Evolutionary conservation across 1,140 invertebrate genomes (phyloP).

Genomic region (Mycetomoellerius zeteki): DNA sequence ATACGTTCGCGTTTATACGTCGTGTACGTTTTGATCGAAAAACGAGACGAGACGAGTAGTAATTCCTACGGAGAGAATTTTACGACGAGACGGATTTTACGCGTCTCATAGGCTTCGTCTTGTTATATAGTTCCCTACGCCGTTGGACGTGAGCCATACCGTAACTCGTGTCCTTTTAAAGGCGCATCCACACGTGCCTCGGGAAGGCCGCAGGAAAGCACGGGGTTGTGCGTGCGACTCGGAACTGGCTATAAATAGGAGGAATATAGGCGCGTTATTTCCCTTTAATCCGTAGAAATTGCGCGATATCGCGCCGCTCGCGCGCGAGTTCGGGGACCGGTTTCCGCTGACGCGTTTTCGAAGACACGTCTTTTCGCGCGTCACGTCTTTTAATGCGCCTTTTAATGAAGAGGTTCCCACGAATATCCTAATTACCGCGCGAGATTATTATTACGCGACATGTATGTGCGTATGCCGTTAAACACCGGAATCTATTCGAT

Average conservation of each 20-base stretch:
- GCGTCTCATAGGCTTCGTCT: conserved; percentile 7
- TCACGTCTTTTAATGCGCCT: conserved; percentile 41
- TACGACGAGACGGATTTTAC: conserved; percentile 40
- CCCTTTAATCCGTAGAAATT: conserved; percentile 68
- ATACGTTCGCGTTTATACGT: not conserved
- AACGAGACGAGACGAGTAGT: conserved; percentile 5
- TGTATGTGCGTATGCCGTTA: conserved; percentile 15
- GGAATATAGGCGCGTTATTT: conserved; percentile 51
- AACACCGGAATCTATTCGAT: conserved; percentile 57
- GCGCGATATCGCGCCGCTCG: conserved; percentile 47
- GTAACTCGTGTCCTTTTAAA: conserved; percentile 39
- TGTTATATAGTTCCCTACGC: conserved; percentile 32
- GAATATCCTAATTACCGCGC: conserved; percentile 71
- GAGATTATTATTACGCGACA: conserved; percentile 56
- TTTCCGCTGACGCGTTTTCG: conserved; percentile 54
- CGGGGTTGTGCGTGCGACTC: not conserved
- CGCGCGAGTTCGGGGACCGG: conserved; percentile 56
- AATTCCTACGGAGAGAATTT: conserved; percentile 29
- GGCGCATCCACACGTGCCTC: conserved; percentile 34
- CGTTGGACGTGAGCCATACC: conserved; percentile 13
- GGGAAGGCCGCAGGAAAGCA: conserved; percentile 5
- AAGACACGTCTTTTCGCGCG: not conserved
- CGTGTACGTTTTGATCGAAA: not conserved
- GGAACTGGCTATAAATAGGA: conserved; percentile 67
- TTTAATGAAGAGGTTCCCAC: conserved; percentile 73